Conservation (phyloP, 2,888 invertebrate species). For the Oxyteleia sp. region DNA sequence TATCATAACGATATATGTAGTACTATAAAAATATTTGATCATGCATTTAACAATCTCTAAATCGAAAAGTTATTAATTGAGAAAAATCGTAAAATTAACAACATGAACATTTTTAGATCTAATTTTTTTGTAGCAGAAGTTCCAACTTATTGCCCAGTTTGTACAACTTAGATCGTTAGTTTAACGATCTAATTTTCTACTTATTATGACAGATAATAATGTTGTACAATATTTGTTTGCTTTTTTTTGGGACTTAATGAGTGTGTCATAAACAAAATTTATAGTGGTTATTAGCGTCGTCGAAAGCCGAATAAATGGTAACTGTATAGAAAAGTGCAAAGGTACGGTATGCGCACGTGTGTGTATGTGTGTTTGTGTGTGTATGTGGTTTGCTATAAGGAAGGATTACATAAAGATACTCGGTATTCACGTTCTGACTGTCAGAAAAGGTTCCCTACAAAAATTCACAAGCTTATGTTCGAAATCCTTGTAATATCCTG, state of each 20-base stretch:
- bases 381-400: slow-evolving; percentile 28
- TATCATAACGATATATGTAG: too few relatives aligned
- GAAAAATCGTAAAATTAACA: too few relatives aligned
- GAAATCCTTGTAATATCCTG: slow-evolving; percentile 61
- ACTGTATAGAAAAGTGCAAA: slow-evolving; percentile 47
- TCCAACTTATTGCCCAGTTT: too few relatives aligned
- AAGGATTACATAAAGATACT: slow-evolving; percentile 62
- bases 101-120: too few relatives aligned
- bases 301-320: slow-evolving; percentile 47
- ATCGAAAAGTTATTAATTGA: too few relatives aligned
- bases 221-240: background rate
- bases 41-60: too few relatives aligned
- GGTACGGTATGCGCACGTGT: slow-evolving; percentile 18
- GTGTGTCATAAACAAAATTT: slow-evolving; percentile 46
- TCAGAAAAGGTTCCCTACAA: slow-evolving; percentile 48
- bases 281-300: slow-evolving; percentile 48
- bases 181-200: too few relatives aligned
- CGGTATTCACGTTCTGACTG: slow-evolving; percentile 56
- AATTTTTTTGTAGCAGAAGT: too few relatives aligned
- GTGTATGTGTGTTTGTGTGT: too few relatives aligned
- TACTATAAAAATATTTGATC: too few relatives aligned
- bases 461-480: slow-evolving; percentile 62
- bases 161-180: too few relatives aligned
- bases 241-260: slow-evolving; percentile 32
- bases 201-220: slow-evolving; percentile 8